These are phyloP conservation scores for Paradisaea rubra DNA, from an alignment of 2,113 vertebrate genomes.

Conservation along the genomic window DNA sequence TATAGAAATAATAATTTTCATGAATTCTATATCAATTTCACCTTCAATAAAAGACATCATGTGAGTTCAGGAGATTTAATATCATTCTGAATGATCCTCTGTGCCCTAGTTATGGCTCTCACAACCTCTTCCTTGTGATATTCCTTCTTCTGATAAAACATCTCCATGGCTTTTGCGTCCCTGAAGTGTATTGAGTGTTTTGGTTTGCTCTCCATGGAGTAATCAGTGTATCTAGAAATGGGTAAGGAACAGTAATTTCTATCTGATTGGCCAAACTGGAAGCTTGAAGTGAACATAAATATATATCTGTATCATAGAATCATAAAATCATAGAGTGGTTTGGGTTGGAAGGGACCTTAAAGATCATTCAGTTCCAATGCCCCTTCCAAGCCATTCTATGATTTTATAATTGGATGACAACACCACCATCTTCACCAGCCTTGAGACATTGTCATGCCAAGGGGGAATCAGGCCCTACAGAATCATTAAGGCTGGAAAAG, in stretches of 20 bases:
- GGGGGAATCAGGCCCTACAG: no score
- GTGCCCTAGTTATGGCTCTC: not conserved
- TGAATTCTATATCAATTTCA: not conserved
- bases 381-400: not conserved
- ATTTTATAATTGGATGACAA: not conserved
- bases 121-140: not conserved
- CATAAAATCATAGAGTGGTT: not conserved
- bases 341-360: not conserved
- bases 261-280: not conserved
- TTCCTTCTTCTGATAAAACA: not conserved
- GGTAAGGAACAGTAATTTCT: not conserved
- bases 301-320: no score
- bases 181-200: not conserved
- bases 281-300: not conserved
- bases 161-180: not conserved
- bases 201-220: not conserved
- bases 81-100: not conserved
- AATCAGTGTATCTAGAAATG: not conserved
- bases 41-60: not conserved
- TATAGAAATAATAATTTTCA: not conserved
- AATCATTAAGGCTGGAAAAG: not conserved
- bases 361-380: not conserved
- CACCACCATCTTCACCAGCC: not conserved
- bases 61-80: not conserved
- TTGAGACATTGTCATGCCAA: not conserved